A percentile compares a stretch with the other conserved stretches of the same genome.
These are phyloP conservation scores for Xanthorhoe designata DNA, from an alignment of 2,888 invertebrate genomes.

Conservation along the genomic window DNA sequence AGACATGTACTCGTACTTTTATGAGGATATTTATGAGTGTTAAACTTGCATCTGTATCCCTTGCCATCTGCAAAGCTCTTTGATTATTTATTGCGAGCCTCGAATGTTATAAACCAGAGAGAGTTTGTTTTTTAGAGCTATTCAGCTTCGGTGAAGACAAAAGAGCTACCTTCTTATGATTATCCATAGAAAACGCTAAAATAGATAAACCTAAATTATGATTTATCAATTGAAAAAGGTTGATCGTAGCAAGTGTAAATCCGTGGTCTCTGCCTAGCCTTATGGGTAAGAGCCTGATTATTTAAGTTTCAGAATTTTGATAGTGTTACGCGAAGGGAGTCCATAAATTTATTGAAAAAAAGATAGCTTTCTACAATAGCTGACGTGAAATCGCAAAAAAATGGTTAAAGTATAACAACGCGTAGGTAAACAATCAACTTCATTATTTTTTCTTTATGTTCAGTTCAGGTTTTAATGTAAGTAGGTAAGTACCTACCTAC, in stretches of 20 bases:
- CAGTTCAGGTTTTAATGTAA: not conserved
- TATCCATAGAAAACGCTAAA: not conserved
- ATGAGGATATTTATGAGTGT: constrained; percentile 38
- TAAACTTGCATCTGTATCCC: constrained; percentile 32
- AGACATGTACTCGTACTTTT: constrained; percentile 27
- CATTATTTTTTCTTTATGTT: not conserved
- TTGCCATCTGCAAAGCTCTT: constrained; percentile 11
- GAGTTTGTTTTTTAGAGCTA: not conserved
- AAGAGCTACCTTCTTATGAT: not conserved
- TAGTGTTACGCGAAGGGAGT: constrained; percentile 32
- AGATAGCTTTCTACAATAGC: constrained; percentile 32
- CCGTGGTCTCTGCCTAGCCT: too few species aligned
- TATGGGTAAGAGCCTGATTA: not conserved
- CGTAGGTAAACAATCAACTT: not conserved
- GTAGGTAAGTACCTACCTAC: too few species aligned
- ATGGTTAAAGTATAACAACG: not conserved
- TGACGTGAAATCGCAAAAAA: constrained; percentile 25
- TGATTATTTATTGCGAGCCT: not conserved
- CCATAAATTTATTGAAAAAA: constrained; percentile 42
- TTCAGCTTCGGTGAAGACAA: not conserved
- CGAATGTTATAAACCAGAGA: not conserved
- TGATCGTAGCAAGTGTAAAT: too few species aligned
- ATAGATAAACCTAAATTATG: not conserved
- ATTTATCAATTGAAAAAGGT: not conserved
- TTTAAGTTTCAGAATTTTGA: not conserved